These are phyloP conservation scores for Mormyrus proboscirostris DNA, from an alignment of 2,797 vertebrate species.

Conservation along the genomic window DNA sequence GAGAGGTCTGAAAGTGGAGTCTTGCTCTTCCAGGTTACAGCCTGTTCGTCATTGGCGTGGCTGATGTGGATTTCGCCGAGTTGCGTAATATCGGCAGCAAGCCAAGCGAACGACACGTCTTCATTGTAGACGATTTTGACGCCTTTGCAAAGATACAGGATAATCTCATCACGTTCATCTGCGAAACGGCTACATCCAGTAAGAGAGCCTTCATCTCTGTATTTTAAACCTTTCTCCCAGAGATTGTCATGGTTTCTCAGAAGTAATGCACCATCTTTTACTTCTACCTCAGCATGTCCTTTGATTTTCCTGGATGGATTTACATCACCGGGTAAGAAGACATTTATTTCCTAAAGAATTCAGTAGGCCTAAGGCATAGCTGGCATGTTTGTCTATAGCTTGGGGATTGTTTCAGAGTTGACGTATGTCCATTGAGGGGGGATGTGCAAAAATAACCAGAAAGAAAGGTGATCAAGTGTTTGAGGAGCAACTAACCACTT, in stretches of 20 bases:
- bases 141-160: conserved; percentile 97
- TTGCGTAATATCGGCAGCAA: conserved; percentile 90
- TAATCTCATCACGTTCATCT: conserved; percentile 96
- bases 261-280: background rate
- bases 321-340: conserved; percentile 86
- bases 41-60: conserved; percentile 91
- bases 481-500: background rate
- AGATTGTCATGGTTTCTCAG: background rate
- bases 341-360: conserved; percentile 8
- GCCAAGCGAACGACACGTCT: conserved; percentile 90
- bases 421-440: background rate
- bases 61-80: conserved; percentile 86
- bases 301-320: conserved; percentile 96
- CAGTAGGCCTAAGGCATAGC: background rate
- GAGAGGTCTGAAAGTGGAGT: background rate
- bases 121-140: conserved; percentile 93
- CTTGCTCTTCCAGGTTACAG: conserved; percentile 76
- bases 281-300: conserved; percentile 80
- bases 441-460: background rate
- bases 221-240: background rate
- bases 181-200: conserved; percentile 98
- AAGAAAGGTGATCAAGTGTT: background rate
- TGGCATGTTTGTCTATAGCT: background rate
- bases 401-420: background rate
- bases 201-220: conserved; percentile 46